phyloP scores from a whole-genome alignment of 1,140 invertebrate genomes.

The Cheumatopsyche charites region DNA sequence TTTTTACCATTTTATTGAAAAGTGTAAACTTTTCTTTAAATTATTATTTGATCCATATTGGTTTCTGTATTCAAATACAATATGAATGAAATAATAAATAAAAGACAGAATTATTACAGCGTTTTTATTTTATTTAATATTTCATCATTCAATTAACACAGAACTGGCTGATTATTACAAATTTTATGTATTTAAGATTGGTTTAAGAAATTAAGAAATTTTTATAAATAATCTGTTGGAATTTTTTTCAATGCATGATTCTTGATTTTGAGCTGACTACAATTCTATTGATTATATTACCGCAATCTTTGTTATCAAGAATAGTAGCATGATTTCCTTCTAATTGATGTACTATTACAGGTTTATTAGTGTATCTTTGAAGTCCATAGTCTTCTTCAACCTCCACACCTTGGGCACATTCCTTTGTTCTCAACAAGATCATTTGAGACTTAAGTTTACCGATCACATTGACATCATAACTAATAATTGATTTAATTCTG shows the following conservation, averaged over 20 bases:
- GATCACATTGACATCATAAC: conserved; percentile 53
- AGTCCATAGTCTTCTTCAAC: conserved; percentile 71
- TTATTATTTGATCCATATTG: conserved; percentile 24
- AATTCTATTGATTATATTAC: conserved; percentile 65
- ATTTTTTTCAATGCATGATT: no score
- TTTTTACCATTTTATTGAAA: background rate
- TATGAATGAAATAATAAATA: background rate
- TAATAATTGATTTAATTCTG: conserved; percentile 63
- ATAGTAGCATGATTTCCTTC: conserved; percentile 77
- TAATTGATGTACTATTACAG: conserved; percentile 62
- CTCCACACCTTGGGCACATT: conserved; percentile 56
- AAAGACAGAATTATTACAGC: no score
- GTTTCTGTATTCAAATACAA: background rate
- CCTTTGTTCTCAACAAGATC: conserved; percentile 67
- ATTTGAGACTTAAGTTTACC: conserved; percentile 65
- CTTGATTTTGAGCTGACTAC: no score
- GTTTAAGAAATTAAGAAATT: no score
- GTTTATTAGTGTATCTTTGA: conserved; percentile 59
- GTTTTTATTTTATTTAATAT: no score
- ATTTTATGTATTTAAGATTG: no score
- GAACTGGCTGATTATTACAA: no score
- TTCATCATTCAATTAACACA: no score
- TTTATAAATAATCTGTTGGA: no score
- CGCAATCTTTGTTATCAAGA: conserved; percentile 68
- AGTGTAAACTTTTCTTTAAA: background rate